These are phyloP conservation scores for Oreochromis spilurus DNA, from an alignment of 2,113 vertebrate genomes.

Conservation along the genomic window DNA sequence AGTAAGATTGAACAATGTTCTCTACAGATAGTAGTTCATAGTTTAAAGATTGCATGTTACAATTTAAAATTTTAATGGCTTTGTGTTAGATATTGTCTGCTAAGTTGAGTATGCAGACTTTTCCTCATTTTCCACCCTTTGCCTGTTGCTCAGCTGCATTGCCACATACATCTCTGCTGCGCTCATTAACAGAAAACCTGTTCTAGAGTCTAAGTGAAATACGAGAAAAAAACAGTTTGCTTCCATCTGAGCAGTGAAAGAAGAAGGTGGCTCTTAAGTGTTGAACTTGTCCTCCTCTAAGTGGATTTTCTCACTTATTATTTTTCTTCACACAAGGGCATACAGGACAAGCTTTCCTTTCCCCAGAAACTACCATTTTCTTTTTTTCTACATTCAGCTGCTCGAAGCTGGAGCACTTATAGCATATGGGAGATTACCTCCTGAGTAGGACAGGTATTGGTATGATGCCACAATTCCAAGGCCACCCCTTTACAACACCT, in stretches of 20 bases:
- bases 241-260: neutral
- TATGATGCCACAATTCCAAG: neutral
- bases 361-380: neutral
- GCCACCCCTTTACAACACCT: neutral
- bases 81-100: neutral
- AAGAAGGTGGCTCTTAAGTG: neutral
- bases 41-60: neutral
- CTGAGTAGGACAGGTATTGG: neutral
- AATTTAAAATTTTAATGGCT: neutral
- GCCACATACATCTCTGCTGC: neutral
- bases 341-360: neutral
- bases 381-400: neutral
- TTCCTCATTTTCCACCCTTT: neutral
- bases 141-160: neutral
- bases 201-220: neutral
- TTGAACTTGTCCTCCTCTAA: neutral
- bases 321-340: neutral
- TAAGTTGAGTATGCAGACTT: neutral
- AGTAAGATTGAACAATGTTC: fast-evolving
- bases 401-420: neutral
- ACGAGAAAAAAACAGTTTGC: neutral
- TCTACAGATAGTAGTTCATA: neutral
- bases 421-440: neutral
- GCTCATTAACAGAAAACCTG: slow-evolving; percentile 9
- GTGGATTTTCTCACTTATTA: neutral